phyloP scores from a whole-genome alignment of 2,797 vertebrate species.

The Carcharodon carcharias region DNA sequence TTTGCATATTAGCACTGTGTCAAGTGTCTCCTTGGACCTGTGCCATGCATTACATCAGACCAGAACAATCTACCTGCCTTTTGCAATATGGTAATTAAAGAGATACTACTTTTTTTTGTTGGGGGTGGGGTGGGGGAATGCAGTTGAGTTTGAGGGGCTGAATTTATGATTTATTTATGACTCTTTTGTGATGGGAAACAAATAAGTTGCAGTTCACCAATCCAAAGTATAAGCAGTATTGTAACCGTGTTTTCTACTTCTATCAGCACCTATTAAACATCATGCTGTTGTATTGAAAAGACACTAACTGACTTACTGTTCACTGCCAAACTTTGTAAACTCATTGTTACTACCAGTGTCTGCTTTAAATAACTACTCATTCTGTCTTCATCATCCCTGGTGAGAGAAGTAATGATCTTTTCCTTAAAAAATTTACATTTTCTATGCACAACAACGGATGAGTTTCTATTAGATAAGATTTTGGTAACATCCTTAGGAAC shows the following conservation, averaged over 20 bases:
- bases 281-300: background rate
- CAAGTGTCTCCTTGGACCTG: background rate
- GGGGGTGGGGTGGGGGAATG: background rate
- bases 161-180: background rate
- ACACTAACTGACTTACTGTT: background rate
- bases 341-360: background rate
- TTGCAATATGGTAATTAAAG: background rate
- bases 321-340: background rate
- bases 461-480: background rate
- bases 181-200: background rate
- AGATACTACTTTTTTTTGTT: background rate
- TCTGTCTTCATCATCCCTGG: background rate
- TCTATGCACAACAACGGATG: background rate
- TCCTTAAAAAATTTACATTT: background rate
- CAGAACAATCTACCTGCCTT: background rate
- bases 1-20: background rate
- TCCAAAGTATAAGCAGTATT: background rate
- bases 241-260: background rate
- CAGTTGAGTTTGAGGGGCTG: background rate
- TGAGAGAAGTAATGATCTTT: background rate
- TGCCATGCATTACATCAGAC: background rate
- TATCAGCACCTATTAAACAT: background rate
- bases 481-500: too few species aligned
- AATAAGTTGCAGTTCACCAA: background rate
- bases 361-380: background rate